These are phyloP conservation scores for Trisateles emortualis DNA, from an alignment of 2,888 invertebrate species.

Conservation along the genomic window DNA sequence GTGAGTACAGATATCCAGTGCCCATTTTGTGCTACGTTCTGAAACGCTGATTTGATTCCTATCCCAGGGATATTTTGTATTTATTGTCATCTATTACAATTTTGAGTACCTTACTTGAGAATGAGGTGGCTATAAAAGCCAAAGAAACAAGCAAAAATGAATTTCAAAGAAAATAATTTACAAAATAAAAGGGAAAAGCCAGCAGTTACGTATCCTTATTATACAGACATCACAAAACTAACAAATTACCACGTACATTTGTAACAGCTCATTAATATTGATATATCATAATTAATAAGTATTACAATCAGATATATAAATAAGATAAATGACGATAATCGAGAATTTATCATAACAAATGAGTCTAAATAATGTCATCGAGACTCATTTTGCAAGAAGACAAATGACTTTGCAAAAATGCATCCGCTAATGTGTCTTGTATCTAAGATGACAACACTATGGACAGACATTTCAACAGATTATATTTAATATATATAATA, in stretches of 20 bases:
- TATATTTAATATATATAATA: not conserved
- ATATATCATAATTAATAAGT: not conserved
- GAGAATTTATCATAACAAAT: not conserved
- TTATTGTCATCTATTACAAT: no score
- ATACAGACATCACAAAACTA: not conserved
- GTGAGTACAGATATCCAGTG: no score
- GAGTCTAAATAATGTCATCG: not conserved
- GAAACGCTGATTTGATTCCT: no score
- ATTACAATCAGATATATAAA: no score
- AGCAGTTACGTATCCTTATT: no score
- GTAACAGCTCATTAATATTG: not conserved
- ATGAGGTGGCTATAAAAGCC: no score
- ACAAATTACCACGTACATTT: not conserved
- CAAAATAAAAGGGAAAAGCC: no score
- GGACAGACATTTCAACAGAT: not conserved
- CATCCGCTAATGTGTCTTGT: slow-evolving; percentile 5
- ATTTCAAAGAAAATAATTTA: no score
- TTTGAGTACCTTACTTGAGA: no score
- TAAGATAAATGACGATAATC: not conserved
- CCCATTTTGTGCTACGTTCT: no score
- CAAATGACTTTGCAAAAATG: slow-evolving; percentile 30
- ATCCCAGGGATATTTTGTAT: no score
- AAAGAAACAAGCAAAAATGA: not conserved
- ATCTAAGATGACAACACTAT: slow-evolving; percentile 9
- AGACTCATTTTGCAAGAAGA: slow-evolving; percentile 10